Evolutionary conservation across 2,113 vertebrate genomes (phyloP).

Genomic region (Aplodontia rufa): DNA sequence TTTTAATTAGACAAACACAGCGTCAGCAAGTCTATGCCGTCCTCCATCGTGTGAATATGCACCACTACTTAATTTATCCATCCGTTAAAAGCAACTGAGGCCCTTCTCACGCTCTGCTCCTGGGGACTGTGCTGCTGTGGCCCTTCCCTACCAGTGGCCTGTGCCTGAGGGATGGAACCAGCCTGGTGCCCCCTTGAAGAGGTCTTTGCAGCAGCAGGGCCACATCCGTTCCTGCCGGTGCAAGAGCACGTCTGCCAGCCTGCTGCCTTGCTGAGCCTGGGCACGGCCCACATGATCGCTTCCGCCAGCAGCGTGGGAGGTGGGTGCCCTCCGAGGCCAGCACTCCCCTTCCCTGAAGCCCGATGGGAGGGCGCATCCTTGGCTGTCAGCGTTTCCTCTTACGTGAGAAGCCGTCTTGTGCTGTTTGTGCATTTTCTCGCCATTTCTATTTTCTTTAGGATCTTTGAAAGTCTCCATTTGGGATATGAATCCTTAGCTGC

Average conservation of each 20-base stretch:
- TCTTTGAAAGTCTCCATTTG: background rate
- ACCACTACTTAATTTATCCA: background rate
- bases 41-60: background rate
- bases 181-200: background rate
- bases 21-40: background rate
- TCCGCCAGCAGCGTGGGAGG: background rate
- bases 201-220: background rate
- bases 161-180: fast-evolving
- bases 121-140: background rate
- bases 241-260: fast-evolving
- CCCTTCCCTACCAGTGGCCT: background rate
- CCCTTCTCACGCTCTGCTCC: background rate
- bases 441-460: background rate
- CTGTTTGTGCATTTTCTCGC: background rate
- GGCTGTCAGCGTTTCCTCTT: background rate
- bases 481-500: too few relatives aligned
- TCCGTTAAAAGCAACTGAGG: background rate
- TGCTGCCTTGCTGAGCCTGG: background rate
- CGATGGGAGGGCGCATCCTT: too few relatives aligned
- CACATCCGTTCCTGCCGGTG: too few relatives aligned
- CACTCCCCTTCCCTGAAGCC: background rate
- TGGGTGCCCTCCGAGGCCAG: too few relatives aligned
- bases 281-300: fast-evolving
- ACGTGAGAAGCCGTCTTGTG: background rate
- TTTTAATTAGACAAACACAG: background rate